A percentile compares a stretch with the other conserved stretches of the same genome.
Evolutionary conservation across 2,888 invertebrate species (phyloP).

Genomic region (Cacoxenus indagator): DNA sequence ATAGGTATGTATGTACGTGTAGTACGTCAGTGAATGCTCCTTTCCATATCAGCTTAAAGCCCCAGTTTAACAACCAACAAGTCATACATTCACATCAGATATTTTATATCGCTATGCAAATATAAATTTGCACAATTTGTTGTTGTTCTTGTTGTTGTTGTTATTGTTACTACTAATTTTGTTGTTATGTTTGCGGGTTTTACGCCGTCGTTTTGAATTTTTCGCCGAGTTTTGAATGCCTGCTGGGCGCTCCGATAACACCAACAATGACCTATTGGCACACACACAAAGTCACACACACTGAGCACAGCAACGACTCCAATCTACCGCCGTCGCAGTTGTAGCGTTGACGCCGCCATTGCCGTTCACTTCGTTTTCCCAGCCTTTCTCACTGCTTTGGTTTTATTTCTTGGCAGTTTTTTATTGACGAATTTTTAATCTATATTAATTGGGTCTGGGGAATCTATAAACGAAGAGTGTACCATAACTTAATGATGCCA

Average conservation of each 20-base stretch:
- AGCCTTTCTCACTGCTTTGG: neutral
- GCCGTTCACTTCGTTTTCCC: neutral
- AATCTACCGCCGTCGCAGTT: neutral
- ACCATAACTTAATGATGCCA: no score
- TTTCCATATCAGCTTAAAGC: neutral
- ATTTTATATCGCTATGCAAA: neutral
- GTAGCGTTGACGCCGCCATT: neutral
- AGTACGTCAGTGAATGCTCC: neutral
- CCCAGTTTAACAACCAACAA: neutral
- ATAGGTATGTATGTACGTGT: no score
- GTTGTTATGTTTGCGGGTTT: neutral
- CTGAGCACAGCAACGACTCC: neutral
- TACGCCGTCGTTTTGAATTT: neutral
- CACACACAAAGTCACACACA: conserved; percentile 1
- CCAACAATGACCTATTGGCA: conserved; percentile 17
- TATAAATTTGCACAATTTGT: conserved; percentile 18
- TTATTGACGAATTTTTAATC: conserved; percentile 30
- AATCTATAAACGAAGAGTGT: no score
- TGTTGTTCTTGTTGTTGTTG: conserved; percentile 13
- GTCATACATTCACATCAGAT: neutral
- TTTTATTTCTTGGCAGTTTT: neutral
- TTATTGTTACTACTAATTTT: neutral
- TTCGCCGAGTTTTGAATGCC: neutral
- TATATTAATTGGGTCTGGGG: conserved; percentile 24
- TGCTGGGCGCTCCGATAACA: conserved; percentile 18